phyloP scores from a whole-genome alignment of 2,797 vertebrate genomes.

The Phaenicophaeus curvirostris region DNA sequence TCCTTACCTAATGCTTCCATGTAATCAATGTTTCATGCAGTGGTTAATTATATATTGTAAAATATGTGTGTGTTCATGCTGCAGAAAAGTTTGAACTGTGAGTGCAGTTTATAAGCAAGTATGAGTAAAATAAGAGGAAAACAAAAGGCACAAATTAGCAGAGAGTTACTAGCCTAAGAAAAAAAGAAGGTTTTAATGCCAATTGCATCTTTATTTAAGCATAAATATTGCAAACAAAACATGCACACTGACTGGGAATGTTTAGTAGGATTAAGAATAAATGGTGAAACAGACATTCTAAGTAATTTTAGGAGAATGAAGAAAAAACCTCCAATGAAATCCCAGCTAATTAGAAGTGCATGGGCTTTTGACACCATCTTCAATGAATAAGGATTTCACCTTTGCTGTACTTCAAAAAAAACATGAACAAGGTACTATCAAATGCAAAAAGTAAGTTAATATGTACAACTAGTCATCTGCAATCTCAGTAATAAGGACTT shows the following conservation, averaged over 20 bases:
- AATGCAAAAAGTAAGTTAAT: not conserved
- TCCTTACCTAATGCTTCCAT: not conserved
- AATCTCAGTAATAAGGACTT: not conserved
- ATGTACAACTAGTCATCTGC: not conserved
- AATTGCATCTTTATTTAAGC: not conserved
- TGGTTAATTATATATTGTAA: not conserved
- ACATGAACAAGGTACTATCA: not conserved
- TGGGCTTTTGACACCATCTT: not conserved
- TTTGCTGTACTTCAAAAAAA: not conserved
- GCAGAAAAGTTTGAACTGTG: not conserved
- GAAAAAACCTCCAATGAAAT: not conserved
- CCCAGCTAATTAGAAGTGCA: not conserved
- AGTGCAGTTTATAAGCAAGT: not conserved
- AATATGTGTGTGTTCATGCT: not conserved
- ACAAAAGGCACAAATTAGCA: not conserved
- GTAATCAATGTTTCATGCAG: constrained; percentile 5
- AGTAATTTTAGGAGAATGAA: not conserved
- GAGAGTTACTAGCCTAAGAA: not conserved
- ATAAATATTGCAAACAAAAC: not conserved
- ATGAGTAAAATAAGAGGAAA: not conserved
- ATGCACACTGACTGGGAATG: not conserved
- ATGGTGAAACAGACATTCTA: rapidly evolving
- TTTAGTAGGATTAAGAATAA: not conserved
- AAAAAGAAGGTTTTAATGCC: not conserved
- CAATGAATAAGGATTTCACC: not conserved